Evolutionary conservation across 1,140 invertebrate genomes (phyloP).

Genomic region (Heliconius nattereri): DNA sequence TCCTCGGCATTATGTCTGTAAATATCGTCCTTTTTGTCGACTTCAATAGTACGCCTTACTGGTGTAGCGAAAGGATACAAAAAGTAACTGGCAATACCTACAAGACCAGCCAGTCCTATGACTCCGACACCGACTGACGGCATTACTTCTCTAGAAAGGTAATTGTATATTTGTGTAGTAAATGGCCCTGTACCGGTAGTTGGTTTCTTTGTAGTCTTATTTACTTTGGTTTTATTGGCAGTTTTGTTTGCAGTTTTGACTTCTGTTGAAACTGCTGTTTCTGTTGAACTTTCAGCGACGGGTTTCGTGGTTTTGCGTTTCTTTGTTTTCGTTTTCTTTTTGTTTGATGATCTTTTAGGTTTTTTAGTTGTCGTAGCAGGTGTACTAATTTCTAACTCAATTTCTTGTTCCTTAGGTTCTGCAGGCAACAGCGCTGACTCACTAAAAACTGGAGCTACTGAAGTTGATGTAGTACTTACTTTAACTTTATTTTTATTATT

Average conservation of each 20-base stretch:
- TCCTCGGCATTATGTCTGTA: constrained; percentile 85
- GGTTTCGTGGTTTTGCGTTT: constrained; percentile 69
- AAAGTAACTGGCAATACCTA: constrained; percentile 88
- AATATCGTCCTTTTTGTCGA: constrained; percentile 83
- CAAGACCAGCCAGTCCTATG: constrained; percentile 86
- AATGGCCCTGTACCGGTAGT: constrained; percentile 82
- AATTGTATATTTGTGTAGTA: constrained; percentile 89
- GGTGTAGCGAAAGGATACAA: constrained; percentile 87
- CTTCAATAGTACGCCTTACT: constrained; percentile 85
- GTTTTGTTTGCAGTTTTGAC: constrained; percentile 56
- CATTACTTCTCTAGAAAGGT: constrained; percentile 89
- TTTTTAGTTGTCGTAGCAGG: constrained; percentile 78
- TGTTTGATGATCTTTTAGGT: constrained; percentile 71
- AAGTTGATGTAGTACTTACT: constrained; percentile 47
- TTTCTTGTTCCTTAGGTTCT: constrained; percentile 82
- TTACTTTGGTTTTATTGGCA: constrained; percentile 48
- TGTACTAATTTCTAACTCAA: constrained; percentile 80
- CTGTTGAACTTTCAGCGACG: constrained; percentile 81
- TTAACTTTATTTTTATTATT: constrained; percentile 71
- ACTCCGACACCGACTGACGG: constrained; percentile 89
- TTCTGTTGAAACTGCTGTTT: constrained; percentile 75
- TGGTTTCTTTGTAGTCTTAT: constrained; percentile 64
- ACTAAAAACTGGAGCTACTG: constrained; percentile 52
- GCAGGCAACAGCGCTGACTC: constrained; percentile 67
- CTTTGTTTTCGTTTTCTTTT: constrained; percentile 79